Evolutionary conservation across 2,113 vertebrate genomes (phyloP).

Genomic region (Notarius lentiginosus): DNA sequence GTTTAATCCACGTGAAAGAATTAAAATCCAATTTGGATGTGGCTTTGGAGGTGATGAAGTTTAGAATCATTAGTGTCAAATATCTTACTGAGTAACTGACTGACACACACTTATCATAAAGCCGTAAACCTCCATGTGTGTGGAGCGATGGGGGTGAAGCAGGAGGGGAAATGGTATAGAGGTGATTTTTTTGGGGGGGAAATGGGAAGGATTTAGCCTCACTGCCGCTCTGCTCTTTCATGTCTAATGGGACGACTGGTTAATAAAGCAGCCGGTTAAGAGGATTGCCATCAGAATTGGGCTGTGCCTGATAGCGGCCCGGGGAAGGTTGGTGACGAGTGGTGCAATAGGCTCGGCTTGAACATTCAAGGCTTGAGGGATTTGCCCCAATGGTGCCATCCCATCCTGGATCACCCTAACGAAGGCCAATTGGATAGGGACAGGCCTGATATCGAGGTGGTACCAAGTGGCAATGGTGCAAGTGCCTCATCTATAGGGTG

Average conservation of each 20-base stretch:
- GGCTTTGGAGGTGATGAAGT: conserved; percentile 44
- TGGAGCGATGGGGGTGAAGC: conserved; percentile 41
- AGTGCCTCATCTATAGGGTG: conserved; percentile 45
- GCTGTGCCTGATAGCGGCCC: conserved; percentile 55
- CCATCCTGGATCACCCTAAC: conserved; percentile 64
- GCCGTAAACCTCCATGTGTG: conserved; percentile 62
- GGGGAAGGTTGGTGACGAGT: conserved; percentile 49
- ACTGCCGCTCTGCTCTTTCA: conserved; percentile 62
- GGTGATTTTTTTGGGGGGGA: conserved; percentile 30
- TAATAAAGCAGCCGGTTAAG: conserved; percentile 80
- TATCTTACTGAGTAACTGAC: conserved; percentile 52
- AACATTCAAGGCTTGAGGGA: conserved; percentile 63
- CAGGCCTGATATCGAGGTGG: conserved; percentile 52
- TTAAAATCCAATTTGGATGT: conserved; percentile 69
- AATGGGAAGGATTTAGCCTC: conserved; percentile 48
- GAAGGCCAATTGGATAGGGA: conserved; percentile 63
- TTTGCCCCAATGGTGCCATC: conserved; percentile 52
- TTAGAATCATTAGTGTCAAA: conserved; percentile 45
- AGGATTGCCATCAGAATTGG: conserved; percentile 77
- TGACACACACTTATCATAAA: conserved; percentile 77
- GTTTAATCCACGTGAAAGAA: conserved; percentile 53
- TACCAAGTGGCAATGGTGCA: conserved; percentile 42
- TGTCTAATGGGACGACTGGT: conserved; percentile 78
- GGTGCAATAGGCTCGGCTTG: conserved; percentile 65
- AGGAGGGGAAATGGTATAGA: conserved; percentile 24